Base-by-base conservation (phyloP, 2,113 vertebrate genomes). In the Chloebia gouldiae region DNA sequence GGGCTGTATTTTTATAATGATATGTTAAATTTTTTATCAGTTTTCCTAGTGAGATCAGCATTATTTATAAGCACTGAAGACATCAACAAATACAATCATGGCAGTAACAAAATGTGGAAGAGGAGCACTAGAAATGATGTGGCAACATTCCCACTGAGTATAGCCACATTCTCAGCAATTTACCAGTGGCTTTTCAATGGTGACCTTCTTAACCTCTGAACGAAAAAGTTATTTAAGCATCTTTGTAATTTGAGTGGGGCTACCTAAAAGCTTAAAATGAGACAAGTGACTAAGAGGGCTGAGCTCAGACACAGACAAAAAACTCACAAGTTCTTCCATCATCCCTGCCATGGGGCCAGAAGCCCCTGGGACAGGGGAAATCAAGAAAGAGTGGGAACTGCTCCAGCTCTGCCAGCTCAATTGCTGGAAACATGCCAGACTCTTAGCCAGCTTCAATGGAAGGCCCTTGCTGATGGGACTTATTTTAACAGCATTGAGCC, bases 21-120 rank as follows among this genome's bases (percentile, higher is more conserved):
- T 51, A 81, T 2, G 21, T 85, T 95, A 91, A 94, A 87, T 85
- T 92, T 96, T 95, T 97, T 81, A 95, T 93, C 85, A 94, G 59
- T 81, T 96, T 92, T 90, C 91, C 94, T 78, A 78, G 64, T 83
- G 92, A 93, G 76, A 54, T 89, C 92, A 93, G 64, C 31, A 65
- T 90, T 92, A 95, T 94, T 95, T 95, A 89, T 90, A 95, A 95
- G 70, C 44, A 71, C 56, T 65, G 49, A 89, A 78, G 35, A 87
- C 53, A 87, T 72, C 92, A 96, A 61, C 91, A 95, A 95, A 92
- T 9, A 63, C 40, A 92, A 84, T 79, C 66, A 50, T 39, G 18
- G 63, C 57, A 92, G 51, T 16, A 84, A 78, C 37, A 83, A 88
- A 79, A 65, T 28, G 68, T 24, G 54, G 37, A 92, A 70, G 27